Evolutionary conservation across 2,797 vertebrate genomes (phyloP), one percentile per base, ranked within the genome.

Genomic region (Eulemur coronatus): DNA sequence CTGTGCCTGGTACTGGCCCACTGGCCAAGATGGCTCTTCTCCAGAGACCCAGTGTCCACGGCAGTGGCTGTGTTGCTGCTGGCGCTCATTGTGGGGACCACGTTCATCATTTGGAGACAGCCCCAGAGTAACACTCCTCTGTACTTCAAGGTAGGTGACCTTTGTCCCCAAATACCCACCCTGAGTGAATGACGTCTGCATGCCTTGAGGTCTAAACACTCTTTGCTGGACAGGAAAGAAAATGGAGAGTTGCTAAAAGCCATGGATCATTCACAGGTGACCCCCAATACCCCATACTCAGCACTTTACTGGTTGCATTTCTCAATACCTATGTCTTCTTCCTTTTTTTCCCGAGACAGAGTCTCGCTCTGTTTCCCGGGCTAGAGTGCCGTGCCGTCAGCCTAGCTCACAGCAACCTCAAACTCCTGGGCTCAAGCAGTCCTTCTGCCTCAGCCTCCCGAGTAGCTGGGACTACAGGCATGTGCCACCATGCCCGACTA

Each of bases 21-120:
- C 33, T 80, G 28, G 73, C 75, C 98, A 43, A 0, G 30, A 0
- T 46, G 46, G 0, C 96, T 99, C 96, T 41, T 98, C 55, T 50
- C 79, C 0, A 98, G 95, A 1, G 91, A 46, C 0, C 33, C 93
- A 0, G 28, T 1, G 9, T 98, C 93, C 7, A 1, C 99, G 1
- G 0, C 41, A 0, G 13, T 84, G 18, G 98, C 98, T 2, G 89
- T 96, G 17, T 33, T 99, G 24, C 95, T 99, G 57, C 43, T 98
- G 0, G 1, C 98, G 72, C 91, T 99, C 22, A 98, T 98, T 41
- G 10, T 28, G 0, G 2, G 98, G 96, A 96, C 98, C 86, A 97
- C 98, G 0, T 0, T 98, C 95, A 95, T 99, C 95, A 98, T 99
- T 98, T 99, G 98, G 97, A 99, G 99, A 96, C 99, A 99, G 98